A percentile compares a stretch with the other conserved stretches of the same genome.
These are phyloP conservation scores for Samia ricini DNA, from an alignment of 1,140 invertebrate genomes.

Conservation along the genomic window DNA sequence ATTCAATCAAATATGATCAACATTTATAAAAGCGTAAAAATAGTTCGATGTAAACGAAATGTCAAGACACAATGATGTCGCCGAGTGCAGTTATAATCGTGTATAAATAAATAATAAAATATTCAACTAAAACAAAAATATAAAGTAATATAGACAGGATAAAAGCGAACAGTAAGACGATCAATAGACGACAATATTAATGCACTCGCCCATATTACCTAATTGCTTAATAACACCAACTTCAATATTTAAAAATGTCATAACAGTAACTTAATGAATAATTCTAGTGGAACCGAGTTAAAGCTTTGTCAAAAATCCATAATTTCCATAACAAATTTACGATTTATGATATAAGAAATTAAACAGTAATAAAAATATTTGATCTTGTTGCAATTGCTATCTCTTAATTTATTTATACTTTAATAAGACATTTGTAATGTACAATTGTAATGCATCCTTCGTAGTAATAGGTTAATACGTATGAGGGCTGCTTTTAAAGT, in stretches of 20 bases:
- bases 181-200: slow-evolving; percentile 71
- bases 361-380: slow-evolving; percentile 77
- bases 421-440: slow-evolving; percentile 38
- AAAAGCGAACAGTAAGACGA: slow-evolving; percentile 70
- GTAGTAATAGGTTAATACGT: slow-evolving; percentile 39
- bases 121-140: slow-evolving; percentile 74
- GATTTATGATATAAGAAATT: slow-evolving; percentile 68
- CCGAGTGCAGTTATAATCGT: slow-evolving; percentile 45
- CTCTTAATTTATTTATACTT: slow-evolving; percentile 34
- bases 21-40: slow-evolving; percentile 22
- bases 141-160: slow-evolving; percentile 65
- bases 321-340: slow-evolving; percentile 75
- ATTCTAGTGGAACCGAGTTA: slow-evolving; percentile 77
- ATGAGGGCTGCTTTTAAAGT: slow-evolving; percentile 23
- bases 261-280: slow-evolving; percentile 77
- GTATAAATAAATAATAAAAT: slow-evolving; percentile 78
- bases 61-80: slow-evolving; percentile 32
- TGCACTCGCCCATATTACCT: slow-evolving; percentile 74
- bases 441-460: slow-evolving; percentile 44
- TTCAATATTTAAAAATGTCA: slow-evolving; percentile 72
- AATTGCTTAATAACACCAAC: slow-evolving; percentile 75
- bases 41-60: slow-evolving; percentile 55
- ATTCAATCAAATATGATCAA: slow-evolving; percentile 12
- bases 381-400: slow-evolving; percentile 56
- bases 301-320: slow-evolving; percentile 76